phyloP scores from a whole-genome alignment of 2,888 invertebrate genomes.

The Cotesia congregata region DNA sequence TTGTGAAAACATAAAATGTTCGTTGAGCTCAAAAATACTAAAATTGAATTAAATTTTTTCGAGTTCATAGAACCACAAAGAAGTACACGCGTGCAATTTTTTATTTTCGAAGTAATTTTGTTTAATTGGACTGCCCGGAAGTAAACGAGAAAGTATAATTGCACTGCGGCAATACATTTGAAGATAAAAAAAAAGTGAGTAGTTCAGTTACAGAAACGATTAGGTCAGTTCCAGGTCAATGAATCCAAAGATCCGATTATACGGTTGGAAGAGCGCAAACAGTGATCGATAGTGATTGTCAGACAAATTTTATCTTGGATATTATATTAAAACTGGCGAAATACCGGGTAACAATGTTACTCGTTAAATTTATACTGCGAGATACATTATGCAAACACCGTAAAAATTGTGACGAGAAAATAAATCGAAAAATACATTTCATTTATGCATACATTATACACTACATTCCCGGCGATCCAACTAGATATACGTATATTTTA shows the following conservation, averaged over 20 bases:
- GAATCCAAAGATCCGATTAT: constrained; percentile 38
- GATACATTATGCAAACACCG: background rate
- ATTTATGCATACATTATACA: background rate
- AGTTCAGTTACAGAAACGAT: constrained; percentile 36
- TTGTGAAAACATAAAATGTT: too few relatives aligned
- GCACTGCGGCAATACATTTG: background rate
- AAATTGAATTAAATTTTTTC: too few relatives aligned
- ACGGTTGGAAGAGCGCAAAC: constrained; percentile 33
- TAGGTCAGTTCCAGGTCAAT: constrained; percentile 42
- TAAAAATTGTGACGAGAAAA: background rate
- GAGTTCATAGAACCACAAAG: too few relatives aligned
- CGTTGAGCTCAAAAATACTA: too few relatives aligned
- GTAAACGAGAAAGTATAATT: background rate
- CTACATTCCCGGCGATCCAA: background rate
- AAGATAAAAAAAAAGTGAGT: constrained; percentile 24
- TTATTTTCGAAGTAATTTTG: background rate
- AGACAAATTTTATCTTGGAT: constrained; percentile 2
- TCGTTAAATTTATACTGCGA: background rate
- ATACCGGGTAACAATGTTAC: background rate
- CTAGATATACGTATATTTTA: background rate
- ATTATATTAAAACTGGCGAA: constrained; percentile 2
- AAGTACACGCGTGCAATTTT: background rate
- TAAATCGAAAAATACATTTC: constrained; percentile 7
- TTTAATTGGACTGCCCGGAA: background rate
- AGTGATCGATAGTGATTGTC: constrained; percentile 13